Conservation (phyloP, 2,797 vertebrate species). For the Phalanger gymnotis region DNA sequence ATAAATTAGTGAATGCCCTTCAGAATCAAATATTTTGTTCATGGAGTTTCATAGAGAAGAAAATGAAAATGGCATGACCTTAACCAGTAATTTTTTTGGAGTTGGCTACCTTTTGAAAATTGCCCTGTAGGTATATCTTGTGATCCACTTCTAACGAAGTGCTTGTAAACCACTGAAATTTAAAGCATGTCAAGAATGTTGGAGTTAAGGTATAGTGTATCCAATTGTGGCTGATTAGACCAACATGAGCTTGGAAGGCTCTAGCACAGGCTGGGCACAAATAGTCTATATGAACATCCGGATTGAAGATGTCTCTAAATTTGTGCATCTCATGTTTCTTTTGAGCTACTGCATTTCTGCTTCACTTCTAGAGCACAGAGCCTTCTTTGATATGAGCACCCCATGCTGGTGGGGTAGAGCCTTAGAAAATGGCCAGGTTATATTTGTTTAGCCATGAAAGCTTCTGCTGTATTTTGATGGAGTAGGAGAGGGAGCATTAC, state of each 20-base stretch:
- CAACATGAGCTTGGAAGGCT: background rate
- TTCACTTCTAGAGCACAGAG: background rate
- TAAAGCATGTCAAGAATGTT: background rate
- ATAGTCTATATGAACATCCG: background rate
- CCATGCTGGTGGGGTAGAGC: background rate
- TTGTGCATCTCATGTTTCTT: background rate
- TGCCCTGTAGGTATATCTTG: fast-evolving
- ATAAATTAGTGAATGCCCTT: background rate
- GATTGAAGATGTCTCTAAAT: background rate
- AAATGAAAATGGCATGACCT: background rate
- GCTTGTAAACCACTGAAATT: background rate
- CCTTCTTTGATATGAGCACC: background rate
- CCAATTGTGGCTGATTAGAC: background rate
- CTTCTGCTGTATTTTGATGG: background rate
- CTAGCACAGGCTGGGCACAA: too few species aligned
- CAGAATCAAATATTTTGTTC: background rate
- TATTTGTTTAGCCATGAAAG: background rate
- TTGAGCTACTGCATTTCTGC: background rate
- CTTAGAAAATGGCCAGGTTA: background rate
- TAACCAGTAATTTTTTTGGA: background rate
- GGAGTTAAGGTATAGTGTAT: background rate
- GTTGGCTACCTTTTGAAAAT: fast-evolving
- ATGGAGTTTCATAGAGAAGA: background rate
- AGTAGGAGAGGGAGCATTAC: background rate
- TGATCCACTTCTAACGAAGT: background rate